Evolutionary conservation across 23 tunicate species (phyloP).

Genomic region (Halocynthia roretzi): DNA sequence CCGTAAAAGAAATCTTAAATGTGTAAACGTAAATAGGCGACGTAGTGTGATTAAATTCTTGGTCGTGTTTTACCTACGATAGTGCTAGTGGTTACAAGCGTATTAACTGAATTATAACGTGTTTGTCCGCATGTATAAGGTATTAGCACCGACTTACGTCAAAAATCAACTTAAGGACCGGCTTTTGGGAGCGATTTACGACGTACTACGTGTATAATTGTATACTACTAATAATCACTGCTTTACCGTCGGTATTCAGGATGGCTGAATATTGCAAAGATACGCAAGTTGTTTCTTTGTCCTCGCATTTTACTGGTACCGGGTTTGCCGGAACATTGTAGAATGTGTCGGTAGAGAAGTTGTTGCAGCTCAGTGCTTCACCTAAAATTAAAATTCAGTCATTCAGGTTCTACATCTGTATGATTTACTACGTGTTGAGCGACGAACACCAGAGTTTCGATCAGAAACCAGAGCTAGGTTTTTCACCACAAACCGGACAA

Average conservation of each 20-base stretch:
- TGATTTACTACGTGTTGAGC: too few relatives aligned
- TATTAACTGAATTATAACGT: too few relatives aligned
- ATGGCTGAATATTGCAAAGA: slow-evolving; percentile 6
- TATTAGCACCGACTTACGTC: neutral
- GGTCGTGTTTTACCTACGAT: too few relatives aligned
- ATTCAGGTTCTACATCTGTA: too few relatives aligned
- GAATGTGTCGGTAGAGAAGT: neutral
- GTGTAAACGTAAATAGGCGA: too few relatives aligned
- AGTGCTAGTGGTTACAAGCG: too few relatives aligned
- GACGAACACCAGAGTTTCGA: too few relatives aligned
- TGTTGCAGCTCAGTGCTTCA: neutral
- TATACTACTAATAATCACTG: neutral
- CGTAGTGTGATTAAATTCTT: too few relatives aligned
- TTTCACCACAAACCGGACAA: too few relatives aligned
- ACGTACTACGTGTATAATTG: neutral
- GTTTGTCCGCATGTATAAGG: too few relatives aligned
- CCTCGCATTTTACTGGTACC: neutral
- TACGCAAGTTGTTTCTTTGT: slow-evolving; percentile 2
- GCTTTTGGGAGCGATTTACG: neutral
- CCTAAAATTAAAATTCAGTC: neutral
- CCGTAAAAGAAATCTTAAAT: neutral
- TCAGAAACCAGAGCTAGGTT: too few relatives aligned
- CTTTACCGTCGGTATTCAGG: slow-evolving; percentile 5
- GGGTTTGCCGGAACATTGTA: neutral
- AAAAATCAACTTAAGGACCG: neutral